Evolutionary conservation across 2,113 vertebrate genomes (phyloP), one percentile per base, ranked within the genome.

Genomic region (Atractosteus spatula): DNA sequence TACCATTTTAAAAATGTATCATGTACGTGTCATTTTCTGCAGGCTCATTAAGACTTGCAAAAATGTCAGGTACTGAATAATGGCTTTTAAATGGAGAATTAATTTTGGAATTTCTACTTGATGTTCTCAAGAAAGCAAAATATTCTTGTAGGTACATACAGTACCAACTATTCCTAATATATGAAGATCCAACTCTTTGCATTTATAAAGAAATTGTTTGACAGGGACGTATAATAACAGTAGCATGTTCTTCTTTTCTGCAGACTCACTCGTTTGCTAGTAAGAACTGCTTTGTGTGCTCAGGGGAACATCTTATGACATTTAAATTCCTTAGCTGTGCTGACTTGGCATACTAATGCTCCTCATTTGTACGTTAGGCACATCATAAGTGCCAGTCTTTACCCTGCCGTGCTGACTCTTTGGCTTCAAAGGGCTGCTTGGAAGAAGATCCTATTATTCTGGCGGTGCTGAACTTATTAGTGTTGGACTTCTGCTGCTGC

Each of bases 371-470:
- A 80, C 75, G 80, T 82, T 77, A 77, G 81, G 84, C 80, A 79
- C 74, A 83, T 85, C 76, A 82, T 85, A 85, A 87, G 74, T 83
- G 78, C 74, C 76, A 73, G 79, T 84, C 83, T 87, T 88, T 85
- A 83, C 77, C 77, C 77, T 59, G 76, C 79, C 59, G 47, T 81
- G 82, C 76, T 73, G 84, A 68, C 80, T 80, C 74, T 82, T 83
- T 84, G 81, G 83, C 86, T 84, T 89, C 82, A 87, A 88, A 87
- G 82, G 51, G 71, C 73, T 73, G 56, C 72, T 63, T 81, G 77
- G 80, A 86, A 79, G 81, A 85, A 77, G 75, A 82, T 84, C 76
- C 81, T 80, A 77, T 88, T 86, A 84, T 89, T 80, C 84, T 78
- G 76, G 76, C 61, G 69, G 69, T 73, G 79, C 77, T 72, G 71